phyloP scores from a whole-genome alignment of 2,797 vertebrate genomes.

The Pogonophryne albipinna region DNA sequence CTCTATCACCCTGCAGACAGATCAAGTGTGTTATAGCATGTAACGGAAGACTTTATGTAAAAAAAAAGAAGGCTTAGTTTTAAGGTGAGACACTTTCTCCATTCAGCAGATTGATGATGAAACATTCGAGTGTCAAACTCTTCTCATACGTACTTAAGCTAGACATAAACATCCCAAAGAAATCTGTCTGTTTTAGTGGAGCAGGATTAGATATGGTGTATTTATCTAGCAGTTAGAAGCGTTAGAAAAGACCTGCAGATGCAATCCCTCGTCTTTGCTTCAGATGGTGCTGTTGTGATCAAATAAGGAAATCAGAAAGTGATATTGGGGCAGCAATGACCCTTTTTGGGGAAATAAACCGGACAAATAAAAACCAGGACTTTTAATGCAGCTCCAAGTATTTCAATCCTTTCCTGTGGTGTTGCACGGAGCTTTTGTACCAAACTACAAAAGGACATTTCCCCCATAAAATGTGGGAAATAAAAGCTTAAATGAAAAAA shows the following conservation, averaged over 20 bases:
- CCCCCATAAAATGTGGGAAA: conserved; percentile 20
- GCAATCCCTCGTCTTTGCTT: conserved; percentile 26
- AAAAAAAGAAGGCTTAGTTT: not conserved
- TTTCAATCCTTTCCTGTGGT: conserved; percentile 3
- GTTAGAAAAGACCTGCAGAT: not conserved
- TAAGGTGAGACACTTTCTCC: not conserved
- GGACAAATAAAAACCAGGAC: conserved; percentile 21
- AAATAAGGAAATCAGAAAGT: conserved; percentile 8
- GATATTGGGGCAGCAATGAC: not conserved
- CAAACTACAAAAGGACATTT: conserved; percentile 13
- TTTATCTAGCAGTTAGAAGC: not conserved
- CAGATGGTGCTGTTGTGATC: conserved; percentile 49
- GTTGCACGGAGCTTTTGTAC: conserved; percentile 3
- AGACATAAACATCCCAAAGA: not conserved
- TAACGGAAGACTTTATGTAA: not conserved
- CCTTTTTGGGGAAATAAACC: not conserved
- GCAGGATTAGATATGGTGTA: not conserved
- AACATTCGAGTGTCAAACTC: not conserved
- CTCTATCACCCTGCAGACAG: conserved; percentile 88
- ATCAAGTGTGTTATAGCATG: not conserved
- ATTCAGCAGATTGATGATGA: not conserved
- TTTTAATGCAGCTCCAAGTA: conserved; percentile 2
- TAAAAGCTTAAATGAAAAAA: conserved; percentile 24
- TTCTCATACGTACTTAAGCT: not conserved
- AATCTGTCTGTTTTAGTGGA: not conserved